Conservation (phyloP, 2,113 vertebrate genomes). For the Rhadina sibilatrix region DNA sequence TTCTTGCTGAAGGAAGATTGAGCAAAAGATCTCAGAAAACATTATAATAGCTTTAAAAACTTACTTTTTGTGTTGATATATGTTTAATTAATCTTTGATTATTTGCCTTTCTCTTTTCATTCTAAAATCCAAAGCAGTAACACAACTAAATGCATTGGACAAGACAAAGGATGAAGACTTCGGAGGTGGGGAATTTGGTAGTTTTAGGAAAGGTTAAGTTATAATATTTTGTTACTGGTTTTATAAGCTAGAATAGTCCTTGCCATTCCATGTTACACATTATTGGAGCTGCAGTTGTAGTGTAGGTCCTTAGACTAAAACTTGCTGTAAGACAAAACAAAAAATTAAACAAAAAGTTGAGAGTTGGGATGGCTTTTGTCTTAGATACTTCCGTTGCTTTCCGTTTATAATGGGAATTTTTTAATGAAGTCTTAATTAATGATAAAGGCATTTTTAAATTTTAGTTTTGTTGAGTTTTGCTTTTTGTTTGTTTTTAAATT, state of each 20-base stretch:
- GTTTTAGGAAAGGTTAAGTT: background rate
- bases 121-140: background rate
- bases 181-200: background rate
- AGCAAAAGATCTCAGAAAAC: background rate
- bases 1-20: background rate
- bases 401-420: background rate
- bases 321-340: background rate
- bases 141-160: rapidly evolving
- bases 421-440: background rate
- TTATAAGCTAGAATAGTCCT: background rate
- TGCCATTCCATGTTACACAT: background rate
- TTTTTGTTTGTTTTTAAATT: background rate
- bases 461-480: background rate
- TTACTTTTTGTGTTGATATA: background rate
- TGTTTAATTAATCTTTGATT: background rate
- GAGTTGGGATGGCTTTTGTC: background rate
- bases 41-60: background rate
- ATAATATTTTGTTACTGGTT: background rate
- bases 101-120: background rate
- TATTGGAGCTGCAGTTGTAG: background rate
- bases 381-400: background rate
- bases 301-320: background rate
- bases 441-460: background rate
- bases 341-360: background rate
- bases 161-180: background rate